phyloP scores from a whole-genome alignment of 2,113 vertebrate genomes.

The Cettia cetti region DNA sequence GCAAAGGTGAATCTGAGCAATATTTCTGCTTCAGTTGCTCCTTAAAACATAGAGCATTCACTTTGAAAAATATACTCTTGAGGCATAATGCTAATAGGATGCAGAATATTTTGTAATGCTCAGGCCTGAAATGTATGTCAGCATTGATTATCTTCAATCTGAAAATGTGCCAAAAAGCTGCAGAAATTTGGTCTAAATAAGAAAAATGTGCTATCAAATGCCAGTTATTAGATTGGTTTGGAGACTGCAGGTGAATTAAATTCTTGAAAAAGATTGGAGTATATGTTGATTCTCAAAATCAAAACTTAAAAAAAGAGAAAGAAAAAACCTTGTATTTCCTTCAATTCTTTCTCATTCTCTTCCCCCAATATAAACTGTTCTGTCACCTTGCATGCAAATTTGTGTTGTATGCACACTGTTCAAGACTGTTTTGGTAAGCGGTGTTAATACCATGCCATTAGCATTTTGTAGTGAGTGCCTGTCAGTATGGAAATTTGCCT shows the following conservation, averaged over 20 bases:
- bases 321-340: background rate
- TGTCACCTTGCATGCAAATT: background rate
- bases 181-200: background rate
- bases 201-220: background rate
- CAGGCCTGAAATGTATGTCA: background rate
- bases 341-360: background rate
- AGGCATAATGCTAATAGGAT: background rate
- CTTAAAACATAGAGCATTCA: background rate
- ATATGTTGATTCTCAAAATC: background rate
- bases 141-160: background rate
- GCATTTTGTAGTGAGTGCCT: background rate
- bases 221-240: background rate
- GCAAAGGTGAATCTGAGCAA: background rate
- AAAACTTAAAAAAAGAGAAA: background rate
- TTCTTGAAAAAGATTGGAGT: background rate
- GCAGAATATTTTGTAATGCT: background rate
- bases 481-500: background rate
- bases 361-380: background rate
- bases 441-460: background rate
- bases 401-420: background rate
- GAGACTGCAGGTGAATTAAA: background rate
- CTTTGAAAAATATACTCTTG: background rate
- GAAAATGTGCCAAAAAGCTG: background rate
- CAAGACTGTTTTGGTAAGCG: background rate
- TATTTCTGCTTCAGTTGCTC: background rate